phyloP scores from a whole-genome alignment of 2,888 invertebrate genomes.

The Conus canariensis region DNA sequence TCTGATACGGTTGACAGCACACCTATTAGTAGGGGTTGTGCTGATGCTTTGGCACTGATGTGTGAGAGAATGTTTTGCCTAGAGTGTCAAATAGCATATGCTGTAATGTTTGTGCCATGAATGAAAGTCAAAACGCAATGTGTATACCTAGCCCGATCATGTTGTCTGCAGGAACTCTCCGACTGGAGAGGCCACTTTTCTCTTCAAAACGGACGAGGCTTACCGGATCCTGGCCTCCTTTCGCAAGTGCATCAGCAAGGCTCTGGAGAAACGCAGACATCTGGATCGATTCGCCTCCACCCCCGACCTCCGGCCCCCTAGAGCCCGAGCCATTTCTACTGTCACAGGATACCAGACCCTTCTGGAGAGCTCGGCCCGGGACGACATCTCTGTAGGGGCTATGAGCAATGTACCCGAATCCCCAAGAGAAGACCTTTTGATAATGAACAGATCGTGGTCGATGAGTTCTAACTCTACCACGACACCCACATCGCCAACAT shows the following conservation, averaged over 20 bases:
- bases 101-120: too few species aligned
- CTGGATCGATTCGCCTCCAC: neutral
- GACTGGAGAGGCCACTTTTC: conserved; percentile 31
- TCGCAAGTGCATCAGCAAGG: conserved; percentile 30
- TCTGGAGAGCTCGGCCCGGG: neutral
- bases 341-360: conserved; percentile 9
- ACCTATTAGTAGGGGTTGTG: too few species aligned
- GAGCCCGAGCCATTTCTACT: neutral
- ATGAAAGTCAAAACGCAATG: too few species aligned
- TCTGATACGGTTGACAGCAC: too few species aligned
- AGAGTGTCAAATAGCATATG: too few species aligned
- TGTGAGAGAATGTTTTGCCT: neutral
- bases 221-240: conserved; percentile 10
- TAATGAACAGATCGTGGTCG: conserved; percentile 7
- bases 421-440: too few species aligned
- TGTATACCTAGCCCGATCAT: too few species aligned
- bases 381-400: neutral
- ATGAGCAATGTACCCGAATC: neutral
- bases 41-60: too few species aligned
- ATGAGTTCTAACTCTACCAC: conserved; percentile 21
- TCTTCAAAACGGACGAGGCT: neutral
- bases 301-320: neutral
- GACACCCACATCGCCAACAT: neutral
- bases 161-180: conserved; percentile 13
- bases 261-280: conserved; percentile 26